These are phyloP conservation scores for Thumatha senex DNA, from an alignment of 2,888 invertebrate genomes.

Conservation along the genomic window DNA sequence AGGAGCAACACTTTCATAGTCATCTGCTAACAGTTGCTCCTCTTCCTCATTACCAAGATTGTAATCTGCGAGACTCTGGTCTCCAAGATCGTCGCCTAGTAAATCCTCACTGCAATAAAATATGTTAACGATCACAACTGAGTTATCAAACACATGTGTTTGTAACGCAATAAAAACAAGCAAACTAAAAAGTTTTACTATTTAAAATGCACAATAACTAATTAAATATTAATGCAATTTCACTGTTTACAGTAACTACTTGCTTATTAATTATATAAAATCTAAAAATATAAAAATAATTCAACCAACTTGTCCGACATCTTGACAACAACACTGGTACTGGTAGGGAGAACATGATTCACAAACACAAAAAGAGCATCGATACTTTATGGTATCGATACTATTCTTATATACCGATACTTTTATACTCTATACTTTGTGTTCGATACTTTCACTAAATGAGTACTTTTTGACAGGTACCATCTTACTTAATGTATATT, in stretches of 20 bases:
- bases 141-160: conserved; percentile 25
- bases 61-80: conserved; percentile 77
- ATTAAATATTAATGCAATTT: not conserved
- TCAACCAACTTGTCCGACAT: conserved; percentile 80
- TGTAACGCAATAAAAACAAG: conserved; percentile 19
- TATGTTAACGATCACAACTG: conserved; percentile 21
- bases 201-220: not conserved
- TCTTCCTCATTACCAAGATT: conserved; percentile 80
- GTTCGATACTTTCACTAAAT: no score
- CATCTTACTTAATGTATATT: no score
- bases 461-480: no score
- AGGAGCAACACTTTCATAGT: conserved; percentile 62
- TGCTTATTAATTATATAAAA: conserved; percentile 1
- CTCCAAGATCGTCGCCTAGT: conserved; percentile 76
- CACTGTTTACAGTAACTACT: not conserved
- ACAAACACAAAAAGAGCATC: no score
- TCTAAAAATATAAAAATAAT: conserved; percentile 15
- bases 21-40: conserved; percentile 75
- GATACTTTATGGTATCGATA: no score
- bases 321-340: conserved; percentile 41
- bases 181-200: not conserved
- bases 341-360: no score
- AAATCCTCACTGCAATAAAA: conserved; percentile 75
- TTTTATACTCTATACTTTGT: no score
- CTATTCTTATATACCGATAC: no score